Base-by-base conservation (phyloP, 2,113 vertebrate species). In the Cyanocitta stelleri region DNA sequence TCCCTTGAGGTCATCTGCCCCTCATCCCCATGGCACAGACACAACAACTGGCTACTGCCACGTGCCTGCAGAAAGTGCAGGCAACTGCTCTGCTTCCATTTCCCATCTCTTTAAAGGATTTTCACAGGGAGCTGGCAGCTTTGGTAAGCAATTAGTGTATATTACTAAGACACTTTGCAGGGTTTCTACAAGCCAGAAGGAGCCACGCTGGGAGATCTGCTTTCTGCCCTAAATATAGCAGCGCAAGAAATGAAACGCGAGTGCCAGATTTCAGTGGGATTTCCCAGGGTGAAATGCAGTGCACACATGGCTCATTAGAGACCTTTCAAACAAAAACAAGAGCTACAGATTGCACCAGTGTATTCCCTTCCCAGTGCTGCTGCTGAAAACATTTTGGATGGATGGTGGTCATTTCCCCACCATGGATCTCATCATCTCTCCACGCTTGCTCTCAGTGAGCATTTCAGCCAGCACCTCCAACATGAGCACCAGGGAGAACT, bases 181-280 rank as follows among this genome's bases (percentile, higher is more conserved):
- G 58, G 93, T 85, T 96, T 84, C 95, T 85, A 46, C 66, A 94
- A 94, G 92, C 73, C 96, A 96, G 93, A 81, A 97, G 92, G 92
- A 95, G 62, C 78, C 96, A 95, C 2, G 10, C 88, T 82, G 92
- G 73, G 96, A 96, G 89, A 97, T 97, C 88, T 94, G 96, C 88
- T 96, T 96, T 87, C 92, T 85, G 77, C 80, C 87, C 95, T 93
- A 93, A 96, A 96, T 95, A 95, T 96, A 96, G 93, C 69, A 89
- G 83, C 4, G 4, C 10, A 49, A 94, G 95, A 92, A 95, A 92
- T 73, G 80, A 94, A 95, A 97, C 17, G 29, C 69, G 68, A 94
- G 93, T 29, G 90, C 83, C 96, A 96, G 92, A 94, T 96, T 97
- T 96, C 92, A 94, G 86, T 93, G 96, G 96, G 96, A 95, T 96